Percentiles rank a stretch among this genome's conserved stretches.
phyloP scores from a whole-genome alignment of 2,888 invertebrate species.

The Lasioglossum vierecki region DNA sequence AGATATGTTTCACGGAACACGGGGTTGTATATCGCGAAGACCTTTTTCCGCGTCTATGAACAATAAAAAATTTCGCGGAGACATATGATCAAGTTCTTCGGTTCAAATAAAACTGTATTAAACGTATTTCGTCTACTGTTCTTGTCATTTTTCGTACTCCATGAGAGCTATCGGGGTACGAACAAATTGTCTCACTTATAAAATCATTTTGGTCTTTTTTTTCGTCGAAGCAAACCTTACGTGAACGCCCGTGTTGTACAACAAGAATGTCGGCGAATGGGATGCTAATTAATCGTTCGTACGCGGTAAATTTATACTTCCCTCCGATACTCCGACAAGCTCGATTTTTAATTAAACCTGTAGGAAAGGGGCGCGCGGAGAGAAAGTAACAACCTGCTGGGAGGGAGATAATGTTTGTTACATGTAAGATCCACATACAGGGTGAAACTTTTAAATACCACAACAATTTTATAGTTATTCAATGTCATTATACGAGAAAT shows the following conservation, averaged over 20 bases:
- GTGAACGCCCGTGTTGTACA: slow-evolving; percentile 17
- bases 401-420: slow-evolving; percentile 37
- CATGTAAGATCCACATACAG: slow-evolving; percentile 33
- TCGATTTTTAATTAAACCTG: slow-evolving; percentile 66
- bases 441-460: slow-evolving; percentile 31
- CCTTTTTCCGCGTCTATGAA: neutral
- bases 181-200: slow-evolving; percentile 41
- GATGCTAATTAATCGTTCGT: slow-evolving; percentile 62
- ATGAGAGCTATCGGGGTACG: neutral
- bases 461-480: neutral
- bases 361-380: slow-evolving; percentile 26
- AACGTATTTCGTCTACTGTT: slow-evolving; percentile 2
- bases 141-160: slow-evolving; percentile 8
- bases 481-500: neutral
- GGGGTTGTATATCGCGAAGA: neutral
- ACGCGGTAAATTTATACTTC: slow-evolving; percentile 65
- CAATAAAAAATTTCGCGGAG: slow-evolving; percentile 31
- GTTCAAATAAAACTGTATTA: slow-evolving; percentile 5
- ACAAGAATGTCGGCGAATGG: slow-evolving; percentile 44
- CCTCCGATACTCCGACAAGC: slow-evolving; percentile 54
- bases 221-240: slow-evolving; percentile 8
- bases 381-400: slow-evolving; percentile 48
- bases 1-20: neutral
- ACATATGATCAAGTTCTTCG: neutral
- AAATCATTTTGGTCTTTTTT: neutral